phyloP scores from a whole-genome alignment of 2,797 vertebrate species.

The Hoplostethus atlanticus region DNA sequence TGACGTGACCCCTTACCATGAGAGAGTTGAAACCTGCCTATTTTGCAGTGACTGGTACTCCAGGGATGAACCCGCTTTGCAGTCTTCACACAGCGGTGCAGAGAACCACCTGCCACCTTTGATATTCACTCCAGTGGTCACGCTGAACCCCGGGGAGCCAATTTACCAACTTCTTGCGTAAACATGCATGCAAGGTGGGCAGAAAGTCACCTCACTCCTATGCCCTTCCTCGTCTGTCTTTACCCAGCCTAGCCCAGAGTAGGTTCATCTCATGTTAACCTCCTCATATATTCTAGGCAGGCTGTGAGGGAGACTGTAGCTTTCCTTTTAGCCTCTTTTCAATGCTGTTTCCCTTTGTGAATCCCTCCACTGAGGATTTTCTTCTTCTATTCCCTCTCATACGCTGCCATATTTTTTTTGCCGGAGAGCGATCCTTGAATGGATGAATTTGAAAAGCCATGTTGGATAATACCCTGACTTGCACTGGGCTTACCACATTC shows the following conservation, averaged over 20 bases:
- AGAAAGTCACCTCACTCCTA: constrained; percentile 5
- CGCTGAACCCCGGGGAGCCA: constrained; percentile 30
- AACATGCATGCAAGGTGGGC: constrained; percentile 33
- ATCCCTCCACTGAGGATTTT: constrained; percentile 12
- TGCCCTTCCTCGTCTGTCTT: constrained; percentile 21
- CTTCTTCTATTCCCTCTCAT: neutral
- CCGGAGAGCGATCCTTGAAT: constrained; percentile 25
- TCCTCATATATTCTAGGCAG: constrained; percentile 13
- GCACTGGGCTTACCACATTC: constrained; percentile 2
- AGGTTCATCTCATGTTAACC: constrained; percentile 18
- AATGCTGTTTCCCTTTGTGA: neutral
- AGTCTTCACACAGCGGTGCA: constrained; percentile 10
- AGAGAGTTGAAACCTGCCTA: constrained; percentile 13
- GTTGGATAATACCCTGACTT: constrained; percentile 21
- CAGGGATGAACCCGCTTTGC: constrained; percentile 3
- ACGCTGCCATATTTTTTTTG: neutral
- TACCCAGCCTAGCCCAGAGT: neutral
- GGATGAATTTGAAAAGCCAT: constrained; percentile 9
- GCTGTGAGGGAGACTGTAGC: constrained; percentile 8
- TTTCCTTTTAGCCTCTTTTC: constrained; percentile 15
- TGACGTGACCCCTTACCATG: constrained; percentile 13
- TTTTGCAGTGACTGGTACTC: constrained; percentile 6
- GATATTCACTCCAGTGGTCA: constrained; percentile 51
- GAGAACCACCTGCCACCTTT: constrained; percentile 55
- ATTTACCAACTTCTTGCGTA: constrained; percentile 48